These are phyloP conservation scores for Nothura maculosa DNA, from an alignment of 2,797 vertebrate genomes.

Conservation along the genomic window DNA sequence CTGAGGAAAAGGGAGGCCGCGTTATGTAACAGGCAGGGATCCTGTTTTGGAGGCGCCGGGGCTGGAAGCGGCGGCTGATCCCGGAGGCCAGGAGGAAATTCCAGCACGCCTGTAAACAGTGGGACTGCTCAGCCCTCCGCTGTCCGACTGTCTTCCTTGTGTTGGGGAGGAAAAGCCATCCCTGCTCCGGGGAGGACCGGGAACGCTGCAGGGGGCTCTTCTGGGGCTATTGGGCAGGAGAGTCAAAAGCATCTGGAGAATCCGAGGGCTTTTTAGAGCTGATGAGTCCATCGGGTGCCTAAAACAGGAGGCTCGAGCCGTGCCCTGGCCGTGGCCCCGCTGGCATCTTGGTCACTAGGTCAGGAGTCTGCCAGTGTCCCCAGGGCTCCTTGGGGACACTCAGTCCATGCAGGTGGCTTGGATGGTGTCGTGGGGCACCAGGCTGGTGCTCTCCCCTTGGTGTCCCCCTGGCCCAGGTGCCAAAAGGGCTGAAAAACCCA, in stretches of 20 bases:
- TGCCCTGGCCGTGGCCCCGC: slow-evolving; percentile 1
- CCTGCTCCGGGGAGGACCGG: neutral
- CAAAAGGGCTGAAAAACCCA: slow-evolving; percentile 36
- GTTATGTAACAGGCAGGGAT: slow-evolving; percentile 76
- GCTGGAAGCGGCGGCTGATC: neutral
- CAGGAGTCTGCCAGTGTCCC: neutral
- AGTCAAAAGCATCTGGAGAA: slow-evolving; percentile 39
- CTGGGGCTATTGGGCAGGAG: slow-evolving; percentile 5
- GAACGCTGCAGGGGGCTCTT: slow-evolving; percentile 33
- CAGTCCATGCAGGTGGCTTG: neutral
- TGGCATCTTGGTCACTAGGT: neutral
- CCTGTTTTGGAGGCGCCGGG: slow-evolving; percentile 65
- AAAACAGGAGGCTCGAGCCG: slow-evolving; percentile 47
- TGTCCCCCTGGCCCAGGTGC: neutral
- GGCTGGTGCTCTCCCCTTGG: neutral
- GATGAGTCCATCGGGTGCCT: slow-evolving; percentile 46
- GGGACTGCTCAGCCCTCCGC: neutral
- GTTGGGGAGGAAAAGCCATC: neutral
- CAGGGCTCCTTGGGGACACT: neutral
- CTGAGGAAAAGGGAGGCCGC: slow-evolving; percentile 67
- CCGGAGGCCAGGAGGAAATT: slow-evolving; percentile 29
- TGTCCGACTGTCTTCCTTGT: accelerated
- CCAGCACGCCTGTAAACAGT: slow-evolving; percentile 36
- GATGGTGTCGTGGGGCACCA: neutral
- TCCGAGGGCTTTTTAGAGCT: slow-evolving; percentile 41